Conservation (phyloP, 2,888 invertebrate species). For the Andrena bucephala region DNA sequence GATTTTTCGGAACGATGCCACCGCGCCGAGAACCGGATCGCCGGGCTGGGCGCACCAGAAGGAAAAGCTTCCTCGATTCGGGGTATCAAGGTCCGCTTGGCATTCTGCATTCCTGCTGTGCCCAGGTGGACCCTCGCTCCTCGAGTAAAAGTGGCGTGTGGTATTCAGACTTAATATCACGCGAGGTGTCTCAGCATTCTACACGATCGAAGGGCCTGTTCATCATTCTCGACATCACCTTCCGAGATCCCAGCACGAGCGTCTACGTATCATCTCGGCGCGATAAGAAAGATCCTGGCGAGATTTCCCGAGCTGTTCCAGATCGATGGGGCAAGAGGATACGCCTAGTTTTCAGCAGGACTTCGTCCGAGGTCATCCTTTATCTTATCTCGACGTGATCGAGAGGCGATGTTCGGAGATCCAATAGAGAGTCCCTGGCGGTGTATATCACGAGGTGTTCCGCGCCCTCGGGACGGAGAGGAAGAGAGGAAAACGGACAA, state of each 20-base stretch:
- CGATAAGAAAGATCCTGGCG: conserved; percentile 3
- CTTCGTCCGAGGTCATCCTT: conserved; percentile 58
- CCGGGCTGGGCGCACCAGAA: not conserved
- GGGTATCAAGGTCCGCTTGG: not conserved
- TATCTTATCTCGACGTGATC: conserved; percentile 69
- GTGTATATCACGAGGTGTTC: conserved; percentile 55
- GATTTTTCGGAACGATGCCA: conserved; percentile 61
- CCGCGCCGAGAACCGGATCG: conserved; percentile 42
- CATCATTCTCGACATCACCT: not conserved
- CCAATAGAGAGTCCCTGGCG: conserved; percentile 51
- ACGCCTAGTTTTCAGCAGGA: conserved; percentile 25
- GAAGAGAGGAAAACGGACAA: conserved; percentile 63
- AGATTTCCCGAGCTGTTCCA: conserved; percentile 36
- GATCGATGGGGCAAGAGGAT: conserved; percentile 34
- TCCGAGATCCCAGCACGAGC: not conserved
- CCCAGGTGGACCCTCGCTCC: too few relatives aligned
- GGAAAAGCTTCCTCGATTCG: not conserved
- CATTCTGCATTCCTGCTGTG: not conserved
- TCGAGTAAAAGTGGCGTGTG: too few relatives aligned
- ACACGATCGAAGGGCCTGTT: conserved; percentile 9
- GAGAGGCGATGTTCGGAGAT: conserved; percentile 57
- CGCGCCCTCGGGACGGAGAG: conserved; percentile 3
- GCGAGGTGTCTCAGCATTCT: not conserved
- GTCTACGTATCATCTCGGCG: not conserved
- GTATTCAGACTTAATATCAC: not conserved